Conservation (phyloP, 2,113 vertebrate genomes). For the Raja brachyura region DNA sequence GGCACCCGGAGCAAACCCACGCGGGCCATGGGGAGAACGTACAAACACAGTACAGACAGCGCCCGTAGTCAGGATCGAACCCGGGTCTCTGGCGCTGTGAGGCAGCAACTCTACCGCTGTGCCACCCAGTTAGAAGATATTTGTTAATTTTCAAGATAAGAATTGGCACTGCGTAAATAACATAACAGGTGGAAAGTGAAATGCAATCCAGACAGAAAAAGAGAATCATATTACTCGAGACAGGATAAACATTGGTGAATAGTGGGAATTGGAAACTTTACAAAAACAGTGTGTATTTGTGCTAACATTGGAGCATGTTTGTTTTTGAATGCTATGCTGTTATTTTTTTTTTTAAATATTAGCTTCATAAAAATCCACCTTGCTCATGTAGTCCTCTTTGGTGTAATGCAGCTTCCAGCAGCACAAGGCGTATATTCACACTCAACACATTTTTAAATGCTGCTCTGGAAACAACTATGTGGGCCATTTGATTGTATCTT, state of each 20-base stretch:
- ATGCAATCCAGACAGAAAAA: background rate
- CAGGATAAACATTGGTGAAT: background rate
- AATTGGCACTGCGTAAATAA: too few relatives aligned
- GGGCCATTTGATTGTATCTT: background rate
- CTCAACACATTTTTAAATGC: background rate
- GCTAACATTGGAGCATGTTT: background rate
- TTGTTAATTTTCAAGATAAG: background rate
- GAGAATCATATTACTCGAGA: background rate
- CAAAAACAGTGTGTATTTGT: background rate
- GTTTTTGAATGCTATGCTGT: background rate
- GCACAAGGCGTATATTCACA: background rate
- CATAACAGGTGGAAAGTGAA: background rate
- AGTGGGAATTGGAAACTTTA: background rate
- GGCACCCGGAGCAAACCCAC: too few relatives aligned
- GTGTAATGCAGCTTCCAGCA: background rate
- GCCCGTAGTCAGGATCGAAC: too few relatives aligned
- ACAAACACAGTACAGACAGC: too few relatives aligned
- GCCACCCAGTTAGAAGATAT: background rate
- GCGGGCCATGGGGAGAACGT: too few relatives aligned
- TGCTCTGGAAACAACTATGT: background rate
- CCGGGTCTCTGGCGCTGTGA: too few relatives aligned
- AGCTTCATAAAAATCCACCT: background rate
- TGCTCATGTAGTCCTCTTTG: background rate
- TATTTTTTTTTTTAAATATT: background rate
- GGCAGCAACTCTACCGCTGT: too few relatives aligned